Conservation (phyloP, 2,113 vertebrate genomes). For the Pachyramphus minor region DNA sequence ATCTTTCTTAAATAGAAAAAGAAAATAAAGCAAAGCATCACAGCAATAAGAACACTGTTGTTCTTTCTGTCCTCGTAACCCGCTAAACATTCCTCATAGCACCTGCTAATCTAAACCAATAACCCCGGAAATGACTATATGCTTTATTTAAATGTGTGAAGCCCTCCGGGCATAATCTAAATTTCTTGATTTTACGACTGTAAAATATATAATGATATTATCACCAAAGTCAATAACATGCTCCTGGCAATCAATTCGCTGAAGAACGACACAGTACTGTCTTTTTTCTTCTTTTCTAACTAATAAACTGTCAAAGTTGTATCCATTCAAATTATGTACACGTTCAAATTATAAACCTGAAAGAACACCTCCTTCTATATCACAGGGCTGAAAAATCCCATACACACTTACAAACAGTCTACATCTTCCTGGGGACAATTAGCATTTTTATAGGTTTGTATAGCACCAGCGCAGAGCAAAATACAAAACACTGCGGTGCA, state of each 20-base stretch:
- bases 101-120: constrained; percentile 26
- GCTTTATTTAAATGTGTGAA: constrained; percentile 61
- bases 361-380: constrained; percentile 24
- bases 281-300: background rate
- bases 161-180: background rate
- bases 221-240: constrained; percentile 59
- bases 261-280: background rate
- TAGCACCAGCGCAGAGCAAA: background rate
- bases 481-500: background rate
- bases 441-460: constrained; percentile 64
- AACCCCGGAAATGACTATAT: constrained; percentile 38
- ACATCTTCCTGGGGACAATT: constrained; percentile 43
- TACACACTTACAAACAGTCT: background rate
- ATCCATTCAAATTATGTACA: background rate
- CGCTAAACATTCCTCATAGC: background rate
- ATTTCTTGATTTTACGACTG: constrained; percentile 43
- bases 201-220: constrained; percentile 61
- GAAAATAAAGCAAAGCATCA: background rate
- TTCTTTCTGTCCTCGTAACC: background rate
- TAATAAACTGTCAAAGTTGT: constrained; percentile 50
- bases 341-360: constrained; percentile 39
- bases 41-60: background rate
- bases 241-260: constrained; percentile 27
- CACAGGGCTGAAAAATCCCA: constrained; percentile 10
- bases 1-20: background rate